phyloP scores from a whole-genome alignment of 2,113 vertebrate species.

The Ctenomys sociabilis region DNA sequence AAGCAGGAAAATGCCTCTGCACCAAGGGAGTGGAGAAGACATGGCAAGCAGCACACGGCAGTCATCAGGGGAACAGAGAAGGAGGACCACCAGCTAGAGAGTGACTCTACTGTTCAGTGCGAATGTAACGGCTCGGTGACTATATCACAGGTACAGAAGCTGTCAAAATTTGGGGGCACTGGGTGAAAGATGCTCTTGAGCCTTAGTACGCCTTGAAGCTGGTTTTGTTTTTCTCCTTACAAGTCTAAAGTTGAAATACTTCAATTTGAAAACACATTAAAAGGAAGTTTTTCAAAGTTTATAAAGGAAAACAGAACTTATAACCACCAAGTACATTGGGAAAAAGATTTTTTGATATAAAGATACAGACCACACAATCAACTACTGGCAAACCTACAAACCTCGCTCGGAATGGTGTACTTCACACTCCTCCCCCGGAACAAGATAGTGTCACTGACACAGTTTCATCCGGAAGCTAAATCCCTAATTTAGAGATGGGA shows the following conservation, averaged over 20 bases:
- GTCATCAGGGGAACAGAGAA: background rate
- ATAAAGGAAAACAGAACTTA: slow-evolving; percentile 12
- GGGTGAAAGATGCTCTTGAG: background rate
- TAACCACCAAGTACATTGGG: background rate
- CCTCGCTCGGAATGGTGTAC: background rate
- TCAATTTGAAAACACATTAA: background rate
- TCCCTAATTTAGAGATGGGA: background rate
- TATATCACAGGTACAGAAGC: background rate
- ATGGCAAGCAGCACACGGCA: fast-evolving
- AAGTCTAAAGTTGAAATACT: slow-evolving; percentile 8
- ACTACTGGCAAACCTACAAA: background rate
- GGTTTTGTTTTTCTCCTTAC: background rate
- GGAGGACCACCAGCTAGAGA: background rate
- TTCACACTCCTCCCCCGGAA: background rate
- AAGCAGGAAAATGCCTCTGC: background rate
- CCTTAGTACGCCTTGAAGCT: background rate
- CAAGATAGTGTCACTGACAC: background rate
- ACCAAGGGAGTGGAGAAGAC: background rate
- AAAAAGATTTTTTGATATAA: background rate
- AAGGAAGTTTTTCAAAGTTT: background rate
- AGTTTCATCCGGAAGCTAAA: slow-evolving; percentile 11
- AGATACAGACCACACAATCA: background rate
- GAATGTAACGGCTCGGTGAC: background rate
- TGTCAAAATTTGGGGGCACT: background rate
- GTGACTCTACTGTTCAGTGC: fast-evolving